Base-by-base conservation (phyloP, 2,888 invertebrate genomes). In the Ectemnius cavifrons region DNA sequence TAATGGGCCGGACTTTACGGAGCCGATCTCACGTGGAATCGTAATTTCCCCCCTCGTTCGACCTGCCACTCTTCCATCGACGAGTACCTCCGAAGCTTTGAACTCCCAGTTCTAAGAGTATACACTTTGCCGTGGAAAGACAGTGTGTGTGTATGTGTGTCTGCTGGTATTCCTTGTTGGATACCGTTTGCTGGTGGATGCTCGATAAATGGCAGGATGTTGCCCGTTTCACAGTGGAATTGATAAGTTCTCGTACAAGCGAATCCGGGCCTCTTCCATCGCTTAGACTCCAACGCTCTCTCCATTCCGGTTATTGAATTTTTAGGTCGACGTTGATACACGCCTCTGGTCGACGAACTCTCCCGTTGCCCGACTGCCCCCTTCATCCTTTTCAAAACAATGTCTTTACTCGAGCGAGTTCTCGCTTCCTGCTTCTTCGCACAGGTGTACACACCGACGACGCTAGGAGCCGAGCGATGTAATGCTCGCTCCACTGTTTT, bases 1-100 rank as follows among this genome's bases (percentile, higher is more conserved):
- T 70, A 81, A 81, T 76, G 71, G 75, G 67, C 71, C 68, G 76
- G 68, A 75, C 8, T 63, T 23, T 23, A 2, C 62, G 63, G 27
- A 69, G 13, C 65, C 49, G 58, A 62, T 20, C 18, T 70, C 37
- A 47, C 65, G 58, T 52, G 73, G 76, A 66, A 77, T 73, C 27
- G 70, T 71, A 69, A 67, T 78, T 63, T 37, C 68, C 57, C 60
- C 14, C 16, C 14, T 13, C 4, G 52, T 16, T 52, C 16, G 4
- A 52, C 11, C 16, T 52, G 5, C 52, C 52, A 16, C 52, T 52
- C 16, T 11, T 14, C 14, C 52, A 52, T 52, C 52, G 52, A 52
- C 37, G 37, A 11, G 8, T 4, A 37, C 5, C 23, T 23, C 2
- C 3, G 23, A 23, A 23, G 23, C 23, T 23, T 23, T 23, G 3